Conservation (phyloP, 2,888 invertebrate genomes). For the Globia sparganii region DNA sequence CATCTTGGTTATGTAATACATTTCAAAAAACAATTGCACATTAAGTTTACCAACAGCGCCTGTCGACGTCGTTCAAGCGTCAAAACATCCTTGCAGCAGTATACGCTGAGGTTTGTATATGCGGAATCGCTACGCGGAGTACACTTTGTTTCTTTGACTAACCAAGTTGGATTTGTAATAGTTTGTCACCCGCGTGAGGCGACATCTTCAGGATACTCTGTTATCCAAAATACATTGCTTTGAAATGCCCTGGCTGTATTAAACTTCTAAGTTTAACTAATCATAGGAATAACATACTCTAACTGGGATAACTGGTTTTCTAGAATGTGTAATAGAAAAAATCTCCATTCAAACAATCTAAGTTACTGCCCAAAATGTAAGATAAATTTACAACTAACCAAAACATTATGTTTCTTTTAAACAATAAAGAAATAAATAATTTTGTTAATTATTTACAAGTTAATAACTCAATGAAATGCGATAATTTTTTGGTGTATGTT, state of each 20-base stretch:
- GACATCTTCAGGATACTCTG: background rate
- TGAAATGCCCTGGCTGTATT: slow-evolving; percentile 13
- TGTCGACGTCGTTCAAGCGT: background rate
- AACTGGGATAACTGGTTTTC: background rate
- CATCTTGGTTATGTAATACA: background rate
- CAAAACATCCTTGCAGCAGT: background rate
- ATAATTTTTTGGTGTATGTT: slow-evolving; percentile 36
- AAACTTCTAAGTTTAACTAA: slow-evolving; percentile 9
- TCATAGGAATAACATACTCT: background rate
- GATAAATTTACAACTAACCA: slow-evolving; percentile 6
- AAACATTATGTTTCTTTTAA: slow-evolving; percentile 1
- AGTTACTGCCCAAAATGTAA: background rate
- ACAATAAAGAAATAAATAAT: slow-evolving; percentile 25
- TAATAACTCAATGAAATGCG: slow-evolving; percentile 40
- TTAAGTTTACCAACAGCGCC: background rate
- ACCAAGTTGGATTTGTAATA: slow-evolving; percentile 2
- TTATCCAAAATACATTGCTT: slow-evolving; percentile 3
- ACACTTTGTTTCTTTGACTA: background rate
- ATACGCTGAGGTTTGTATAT: background rate
- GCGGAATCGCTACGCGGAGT: background rate
- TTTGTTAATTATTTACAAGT: slow-evolving; percentile 53
- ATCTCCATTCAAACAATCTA: slow-evolving; percentile 1
- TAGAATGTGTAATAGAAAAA: slow-evolving; percentile 13
- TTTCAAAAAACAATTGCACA: background rate
- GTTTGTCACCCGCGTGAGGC: no score